phyloP scores from a whole-genome alignment of 2,797 vertebrate species.

The Pseudochirops corinnae region DNA sequence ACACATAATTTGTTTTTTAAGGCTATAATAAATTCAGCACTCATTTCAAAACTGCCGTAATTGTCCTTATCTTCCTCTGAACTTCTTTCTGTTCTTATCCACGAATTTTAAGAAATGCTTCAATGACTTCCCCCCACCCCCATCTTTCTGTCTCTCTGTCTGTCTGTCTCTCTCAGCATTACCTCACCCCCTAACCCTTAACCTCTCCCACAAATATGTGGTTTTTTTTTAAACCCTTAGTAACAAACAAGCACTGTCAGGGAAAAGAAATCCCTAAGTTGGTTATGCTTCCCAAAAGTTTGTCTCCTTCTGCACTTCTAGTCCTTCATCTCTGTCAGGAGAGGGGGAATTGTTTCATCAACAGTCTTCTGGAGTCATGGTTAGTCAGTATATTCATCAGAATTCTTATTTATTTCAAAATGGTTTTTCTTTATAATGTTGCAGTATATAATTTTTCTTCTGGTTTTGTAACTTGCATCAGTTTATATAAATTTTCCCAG shows the following conservation, averaged over 20 bases:
- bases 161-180: too few species aligned
- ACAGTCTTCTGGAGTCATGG: neutral
- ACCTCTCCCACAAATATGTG: neutral
- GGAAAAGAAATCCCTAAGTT: neutral
- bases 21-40: too few species aligned
- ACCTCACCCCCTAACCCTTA: too few species aligned
- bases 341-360: neutral
- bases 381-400: neutral
- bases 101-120: too few species aligned
- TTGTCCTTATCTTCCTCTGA: too few species aligned
- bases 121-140: too few species aligned
- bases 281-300: neutral
- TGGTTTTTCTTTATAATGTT: neutral
- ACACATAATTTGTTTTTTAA: too few species aligned
- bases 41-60: too few species aligned
- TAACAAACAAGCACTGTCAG: neutral
- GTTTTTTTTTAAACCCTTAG: neutral
- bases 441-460: neutral
- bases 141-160: too few species aligned
- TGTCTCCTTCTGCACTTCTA: neutral
- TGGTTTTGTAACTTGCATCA: neutral
- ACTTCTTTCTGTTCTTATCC: too few species aligned
- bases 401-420: neutral
- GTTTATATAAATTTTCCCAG: neutral
- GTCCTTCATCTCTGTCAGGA: neutral